Evolutionary conservation across 2,888 invertebrate genomes (phyloP).

Genomic region (Euclidia mi): DNA sequence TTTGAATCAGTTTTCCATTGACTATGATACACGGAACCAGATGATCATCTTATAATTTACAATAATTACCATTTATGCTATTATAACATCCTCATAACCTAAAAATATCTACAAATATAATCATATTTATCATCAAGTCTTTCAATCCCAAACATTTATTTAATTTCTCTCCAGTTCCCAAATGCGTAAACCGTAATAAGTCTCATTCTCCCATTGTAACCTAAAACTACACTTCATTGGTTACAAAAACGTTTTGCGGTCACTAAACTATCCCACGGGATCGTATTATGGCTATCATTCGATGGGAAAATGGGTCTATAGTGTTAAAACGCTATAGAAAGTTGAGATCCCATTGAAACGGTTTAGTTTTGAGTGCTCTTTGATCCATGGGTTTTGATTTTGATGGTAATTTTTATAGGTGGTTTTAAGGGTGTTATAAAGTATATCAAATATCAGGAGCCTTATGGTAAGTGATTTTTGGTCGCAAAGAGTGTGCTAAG

Average conservation of each 20-base stretch:
- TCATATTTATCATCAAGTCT: neutral
- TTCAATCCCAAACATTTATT: slow-evolving; percentile 1
- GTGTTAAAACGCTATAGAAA: slow-evolving; percentile 15
- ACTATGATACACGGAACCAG: no score
- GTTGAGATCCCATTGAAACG: slow-evolving; percentile 6
- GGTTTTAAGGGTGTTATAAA: no score
- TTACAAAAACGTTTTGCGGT: slow-evolving; percentile 52
- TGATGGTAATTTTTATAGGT: neutral
- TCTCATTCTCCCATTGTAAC: slow-evolving; percentile 37
- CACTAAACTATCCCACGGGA: slow-evolving; percentile 56
- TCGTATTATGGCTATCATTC: slow-evolving; percentile 45
- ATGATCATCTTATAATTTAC: no score
- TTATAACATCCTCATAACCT: no score
- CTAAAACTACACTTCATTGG: slow-evolving; percentile 47
- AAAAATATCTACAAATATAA: no score
- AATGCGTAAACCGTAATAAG: slow-evolving; percentile 14
- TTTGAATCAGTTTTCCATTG: no score
- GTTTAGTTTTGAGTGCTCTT: slow-evolving; percentile 9
- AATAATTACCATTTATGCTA: no score
- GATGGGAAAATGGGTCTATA: slow-evolving; percentile 44
- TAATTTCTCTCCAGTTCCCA: slow-evolving; percentile 7
- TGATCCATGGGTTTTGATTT: slow-evolving; percentile 11
- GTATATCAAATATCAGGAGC: no score
- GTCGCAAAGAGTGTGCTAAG: no score
- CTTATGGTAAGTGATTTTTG: no score